Evolutionary conservation across 2,888 invertebrate genomes (phyloP), one percentile per base, ranked within the genome.

Genomic region (Leptinotarsa peninsularis): DNA sequence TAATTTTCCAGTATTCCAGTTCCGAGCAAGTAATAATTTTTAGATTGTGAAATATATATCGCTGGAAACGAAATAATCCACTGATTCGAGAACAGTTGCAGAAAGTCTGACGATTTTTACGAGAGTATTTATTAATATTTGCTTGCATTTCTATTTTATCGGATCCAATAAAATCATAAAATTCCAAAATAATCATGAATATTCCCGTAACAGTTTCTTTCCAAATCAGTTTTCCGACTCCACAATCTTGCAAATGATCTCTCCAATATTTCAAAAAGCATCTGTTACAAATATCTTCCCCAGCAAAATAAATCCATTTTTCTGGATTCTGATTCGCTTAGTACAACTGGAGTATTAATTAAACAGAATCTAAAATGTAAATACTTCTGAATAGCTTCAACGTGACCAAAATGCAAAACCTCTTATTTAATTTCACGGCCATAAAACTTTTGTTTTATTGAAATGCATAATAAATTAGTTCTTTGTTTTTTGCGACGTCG

Each of bases 341-440:
- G 63, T 63, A 63, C 33, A 63, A 63, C 63, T 21, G 54, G 58
- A 70, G 83, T 82, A 83, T 85, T 84, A 85, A 85, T 85, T 85
- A 84, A 83, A 77, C 71, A 77, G 81, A 84, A 85, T 85, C 84
- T 84, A 82, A 85, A 85, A 85, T 85, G 84, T 85, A 85, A 85
- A 85, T 85, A 83, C 82, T 81, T 80, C 79, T 80, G 82, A 85
- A 84, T 83, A 81, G 83, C 82, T 81, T 81, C 81, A 81, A 82
- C 85, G 85, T 85, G 85, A 85, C 84, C 84, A 78, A 84, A 84
- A 84, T 84, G 82, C 83, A 82, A 82, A 85, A 82, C 79, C 81
- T 75, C 78, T 83, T 78, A 80, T 83, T 82, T 82, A 81, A 83
- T 81, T 83, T 82, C 78, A 80, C 77, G 56, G 72, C 67, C 67